phyloP scores from a whole-genome alignment of 2,797 vertebrate genomes.

The Stomatorhinus walkeri region DNA sequence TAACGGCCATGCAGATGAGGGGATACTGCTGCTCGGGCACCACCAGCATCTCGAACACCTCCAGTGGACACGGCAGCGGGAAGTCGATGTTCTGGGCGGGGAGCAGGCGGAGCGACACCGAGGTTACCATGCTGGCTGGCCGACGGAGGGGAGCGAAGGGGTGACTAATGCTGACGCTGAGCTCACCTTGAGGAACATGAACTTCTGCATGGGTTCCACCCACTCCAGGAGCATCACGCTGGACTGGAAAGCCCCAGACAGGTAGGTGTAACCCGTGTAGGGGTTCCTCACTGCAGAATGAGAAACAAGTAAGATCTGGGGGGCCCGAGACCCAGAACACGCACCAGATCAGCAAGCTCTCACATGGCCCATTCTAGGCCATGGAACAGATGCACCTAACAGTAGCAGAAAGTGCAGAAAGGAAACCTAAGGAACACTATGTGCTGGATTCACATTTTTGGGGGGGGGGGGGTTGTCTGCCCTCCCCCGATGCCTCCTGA shows the following conservation, averaged over 20 bases:
- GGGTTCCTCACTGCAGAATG: constrained; percentile 72
- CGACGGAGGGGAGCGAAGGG: background rate
- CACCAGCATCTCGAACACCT: constrained; percentile 82
- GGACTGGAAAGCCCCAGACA: constrained; percentile 79
- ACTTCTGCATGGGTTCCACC: constrained; percentile 87
- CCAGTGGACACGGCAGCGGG: constrained; percentile 75
- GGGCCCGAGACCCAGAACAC: background rate
- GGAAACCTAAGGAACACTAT: background rate
- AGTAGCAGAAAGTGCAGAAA: background rate
- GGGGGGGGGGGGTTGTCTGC: background rate
- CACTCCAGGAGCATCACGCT: constrained; percentile 80
- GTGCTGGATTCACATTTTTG: background rate
- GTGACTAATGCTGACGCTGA: background rate
- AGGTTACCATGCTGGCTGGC: background rate
- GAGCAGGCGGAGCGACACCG: background rate
- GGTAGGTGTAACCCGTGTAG: constrained; percentile 79
- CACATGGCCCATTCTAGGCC: background rate
- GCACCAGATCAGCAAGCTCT: background rate
- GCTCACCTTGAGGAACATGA: constrained; percentile 84
- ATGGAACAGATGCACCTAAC: background rate
- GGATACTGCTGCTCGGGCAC: constrained; percentile 79
- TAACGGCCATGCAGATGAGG: constrained; percentile 76
- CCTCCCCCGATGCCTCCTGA: background rate
- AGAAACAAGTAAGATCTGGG: background rate
- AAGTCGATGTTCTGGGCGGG: constrained; percentile 74